Evolutionary conservation across 2,888 invertebrate species (phyloP), one percentile per base, ranked within the genome.

Genomic region (Netelia virgata): DNA sequence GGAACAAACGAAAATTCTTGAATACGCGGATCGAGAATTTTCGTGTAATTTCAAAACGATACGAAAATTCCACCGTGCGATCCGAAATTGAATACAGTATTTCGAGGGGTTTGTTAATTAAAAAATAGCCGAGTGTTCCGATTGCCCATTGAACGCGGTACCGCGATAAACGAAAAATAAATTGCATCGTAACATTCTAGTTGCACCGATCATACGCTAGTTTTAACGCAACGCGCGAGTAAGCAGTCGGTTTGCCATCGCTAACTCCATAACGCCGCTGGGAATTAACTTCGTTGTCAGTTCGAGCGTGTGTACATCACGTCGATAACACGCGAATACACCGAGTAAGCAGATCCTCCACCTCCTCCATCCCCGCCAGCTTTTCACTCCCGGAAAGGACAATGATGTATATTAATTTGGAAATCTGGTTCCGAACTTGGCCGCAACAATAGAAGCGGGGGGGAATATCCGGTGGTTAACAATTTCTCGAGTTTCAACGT

Each of bases 401-500:
- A 80, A 80, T 76, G 76, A 80, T 72, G 74, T 75, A 72, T 53
- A 80, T 82, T 72, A 72, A 80, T 73, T 50, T 55, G 57, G 72
- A 80, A 80, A 80, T 80, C 72, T 63, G 55, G 73, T 57, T 36
- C 68, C 75, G 59, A 80, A 59, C 53, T 75, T 64, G 61, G 68
- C 72, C 63, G 41, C 72, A 80, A 80, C 80, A 84, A 83, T 80
- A 72, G 61, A 72, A 36, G 41, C 23, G 41, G 20, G 0, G 16
- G 36, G 11, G 28, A 53, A 78, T 36, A 79, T 72, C 28, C 66
- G 61, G 61, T 59, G 72, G 80, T 76, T 80, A 80, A 80, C 72
- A 66, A 83, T 79, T 75, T 75, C 79, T 79, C 74, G 74, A 75
- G 70, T 59, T 80, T 80, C 72, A 64, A 81, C 81, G 59, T 70